These are phyloP conservation scores for Xylocopa sonorina DNA, from an alignment of 1,140 invertebrate genomes.

Conservation along the genomic window DNA sequence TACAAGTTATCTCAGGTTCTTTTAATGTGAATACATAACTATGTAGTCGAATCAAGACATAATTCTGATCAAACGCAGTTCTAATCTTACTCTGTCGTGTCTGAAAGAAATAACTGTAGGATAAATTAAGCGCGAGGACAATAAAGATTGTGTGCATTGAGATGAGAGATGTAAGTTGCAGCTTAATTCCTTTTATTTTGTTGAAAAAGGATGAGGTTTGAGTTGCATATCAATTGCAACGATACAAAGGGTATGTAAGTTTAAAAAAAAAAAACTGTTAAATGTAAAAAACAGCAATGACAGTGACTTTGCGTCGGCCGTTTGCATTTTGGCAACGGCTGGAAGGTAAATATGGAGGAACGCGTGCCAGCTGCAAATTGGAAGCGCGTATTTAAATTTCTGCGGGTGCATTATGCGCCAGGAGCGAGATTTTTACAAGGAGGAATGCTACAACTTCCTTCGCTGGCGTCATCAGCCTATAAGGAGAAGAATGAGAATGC, in stretches of 20 bases:
- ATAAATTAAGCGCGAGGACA: conserved; percentile 18
- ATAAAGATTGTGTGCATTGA: conserved; percentile 40
- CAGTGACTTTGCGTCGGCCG: not conserved
- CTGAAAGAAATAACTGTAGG: not conserved
- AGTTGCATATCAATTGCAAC: no score
- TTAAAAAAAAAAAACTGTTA: no score
- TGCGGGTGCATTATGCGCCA: conserved; percentile 37
- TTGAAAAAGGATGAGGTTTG: no score
- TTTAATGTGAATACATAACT: no score
- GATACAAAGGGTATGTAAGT: no score
- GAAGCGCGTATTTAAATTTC: conserved; percentile 39
- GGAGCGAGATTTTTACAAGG: conserved; percentile 61
- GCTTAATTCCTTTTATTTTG: no score
- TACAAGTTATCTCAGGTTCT: no score
- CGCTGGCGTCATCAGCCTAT: conserved; percentile 63
- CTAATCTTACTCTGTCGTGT: no score
- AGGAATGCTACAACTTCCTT: conserved; percentile 66
- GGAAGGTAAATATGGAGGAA: not conserved
- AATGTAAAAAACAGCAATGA: no score
- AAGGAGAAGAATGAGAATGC: conserved; percentile 66
- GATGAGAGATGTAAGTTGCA: conserved; percentile 37
- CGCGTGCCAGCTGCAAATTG: conserved; percentile 27
- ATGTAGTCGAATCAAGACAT: no score
- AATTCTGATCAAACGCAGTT: no score
- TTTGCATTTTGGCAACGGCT: not conserved